Evolutionary conservation across 2,113 vertebrate species (phyloP).

Genomic region (Setophaga petechia): DNA sequence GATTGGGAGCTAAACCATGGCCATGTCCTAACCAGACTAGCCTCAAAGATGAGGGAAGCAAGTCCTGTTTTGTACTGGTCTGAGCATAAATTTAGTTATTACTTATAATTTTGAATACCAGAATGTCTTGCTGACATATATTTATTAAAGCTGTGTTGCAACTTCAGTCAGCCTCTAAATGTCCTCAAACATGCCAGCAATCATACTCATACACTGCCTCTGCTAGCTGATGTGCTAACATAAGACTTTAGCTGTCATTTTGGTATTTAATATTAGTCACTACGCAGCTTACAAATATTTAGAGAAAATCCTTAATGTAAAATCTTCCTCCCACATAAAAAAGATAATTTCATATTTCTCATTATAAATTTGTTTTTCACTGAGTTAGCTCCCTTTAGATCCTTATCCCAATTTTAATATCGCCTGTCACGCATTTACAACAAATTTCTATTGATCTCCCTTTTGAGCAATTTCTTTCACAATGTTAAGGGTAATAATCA

Average conservation of each 20-base stretch:
- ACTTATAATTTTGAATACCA: not conserved
- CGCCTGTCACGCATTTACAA: not conserved
- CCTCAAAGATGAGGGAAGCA: not conserved
- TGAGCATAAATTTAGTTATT: not conserved
- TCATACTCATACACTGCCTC: not conserved
- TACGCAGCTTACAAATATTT: slow-evolving; percentile 51
- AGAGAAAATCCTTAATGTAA: slow-evolving; percentile 57
- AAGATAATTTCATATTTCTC: slow-evolving; percentile 39
- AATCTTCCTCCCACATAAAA: slow-evolving; percentile 2
- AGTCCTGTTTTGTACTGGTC: not conserved
- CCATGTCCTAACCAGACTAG: not conserved
- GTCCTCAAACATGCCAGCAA: not conserved
- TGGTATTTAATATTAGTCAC: slow-evolving; percentile 48
- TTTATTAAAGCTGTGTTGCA: not conserved
- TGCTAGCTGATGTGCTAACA: slow-evolving; percentile 10
- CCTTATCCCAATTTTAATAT: slow-evolving; percentile 43
- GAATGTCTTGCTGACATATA: not conserved
- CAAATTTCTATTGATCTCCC: slow-evolving; percentile 49
- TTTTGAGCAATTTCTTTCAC: slow-evolving; percentile 35
- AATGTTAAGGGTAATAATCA: not conserved
- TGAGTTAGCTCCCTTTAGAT: slow-evolving; percentile 3
- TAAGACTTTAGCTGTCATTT: slow-evolving; percentile 30
- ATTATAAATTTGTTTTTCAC: slow-evolving; percentile 48
- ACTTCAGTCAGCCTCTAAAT: not conserved
- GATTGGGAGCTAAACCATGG: not conserved